Evolutionary conservation across 1,140 invertebrate genomes (phyloP), one percentile per base, ranked within the genome.

Genomic region (Achatina immaculata): DNA sequence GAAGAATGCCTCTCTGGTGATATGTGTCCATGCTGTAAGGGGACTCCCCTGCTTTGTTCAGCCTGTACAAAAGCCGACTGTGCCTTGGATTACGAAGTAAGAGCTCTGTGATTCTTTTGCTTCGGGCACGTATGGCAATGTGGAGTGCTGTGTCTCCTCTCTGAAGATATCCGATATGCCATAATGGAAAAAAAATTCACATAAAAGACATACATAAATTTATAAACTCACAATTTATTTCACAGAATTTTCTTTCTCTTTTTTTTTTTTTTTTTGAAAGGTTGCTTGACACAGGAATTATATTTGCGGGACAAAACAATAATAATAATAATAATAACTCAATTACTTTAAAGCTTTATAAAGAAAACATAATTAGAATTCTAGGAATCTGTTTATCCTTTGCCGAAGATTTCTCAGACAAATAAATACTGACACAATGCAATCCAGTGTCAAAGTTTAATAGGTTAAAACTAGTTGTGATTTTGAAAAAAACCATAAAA

Each of bases 21-120:
- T 94, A 95, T 83, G 96, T 95, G 92, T 99, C 98, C 84, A 99
- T 98, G 89, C 97, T 98, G 91, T 99, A 99, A 0, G 98, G 97
- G 0, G 98, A 99, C 91, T 99, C 98, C 40, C 97, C 97, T 38
- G 95, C 93, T 88, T 96, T 95, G 91, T 99, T 99, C 9, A 97
- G 97, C 85, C 96, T 93, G 91, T 99, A 99, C 16, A 99, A 91
- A 68, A 99, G 92, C 88, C 99, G 97, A 89, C 96, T 98, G 89
- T 99, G 95, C 91, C 98, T 97, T 19, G 98, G 98, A 92, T 99
- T 99, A 31, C 97, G 93, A 16, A 99, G 92, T 19, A 99, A 92
- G 62, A 98, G 95, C 92, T 99, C 98, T 1, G 99, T 96, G 84
- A 99, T 98, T 51, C 92, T 88, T 84, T 93, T 97, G 34, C 96